Percentiles rank a stretch among this genome's conserved stretches.
These are phyloP conservation scores for Tapirus indicus DNA, from an alignment of 2,797 vertebrate genomes.

Conservation along the genomic window DNA sequence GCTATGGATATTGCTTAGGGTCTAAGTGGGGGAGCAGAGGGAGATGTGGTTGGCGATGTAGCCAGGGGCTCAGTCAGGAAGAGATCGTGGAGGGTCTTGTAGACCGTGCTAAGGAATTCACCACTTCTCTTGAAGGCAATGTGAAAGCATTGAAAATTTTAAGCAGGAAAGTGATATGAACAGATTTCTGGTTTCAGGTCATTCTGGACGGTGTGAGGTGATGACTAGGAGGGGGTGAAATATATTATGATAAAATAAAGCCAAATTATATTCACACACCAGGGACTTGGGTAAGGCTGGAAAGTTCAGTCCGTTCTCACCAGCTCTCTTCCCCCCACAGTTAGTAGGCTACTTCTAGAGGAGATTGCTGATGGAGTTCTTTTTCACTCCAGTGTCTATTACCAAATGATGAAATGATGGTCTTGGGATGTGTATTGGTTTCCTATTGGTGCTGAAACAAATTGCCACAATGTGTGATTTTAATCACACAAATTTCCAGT, in stretches of 20 bases:
- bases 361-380: neutral
- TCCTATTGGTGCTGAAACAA: neutral
- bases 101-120: neutral
- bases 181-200: constrained; percentile 31
- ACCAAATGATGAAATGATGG: neutral
- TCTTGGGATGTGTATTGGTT: neutral
- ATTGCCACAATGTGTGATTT: neutral
- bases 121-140: neutral
- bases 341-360: neutral
- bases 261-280: neutral
- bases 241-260: neutral
- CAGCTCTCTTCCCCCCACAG: neutral
- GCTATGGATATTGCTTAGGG: neutral
- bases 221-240: neutral
- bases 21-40: fast-evolving
- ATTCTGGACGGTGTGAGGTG: neutral
- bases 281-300: neutral
- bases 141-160: neutral
- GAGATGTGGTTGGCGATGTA: neutral
- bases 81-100: neutral
- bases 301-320: neutral
- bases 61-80: neutral
- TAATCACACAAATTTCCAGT: neutral
- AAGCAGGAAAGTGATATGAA: neutral
- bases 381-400: neutral